A percentile compares a stretch with the other conserved stretches of the same genome.
phyloP scores from a whole-genome alignment of 2,797 vertebrate genomes.

The Adrianichthys oophorus region DNA sequence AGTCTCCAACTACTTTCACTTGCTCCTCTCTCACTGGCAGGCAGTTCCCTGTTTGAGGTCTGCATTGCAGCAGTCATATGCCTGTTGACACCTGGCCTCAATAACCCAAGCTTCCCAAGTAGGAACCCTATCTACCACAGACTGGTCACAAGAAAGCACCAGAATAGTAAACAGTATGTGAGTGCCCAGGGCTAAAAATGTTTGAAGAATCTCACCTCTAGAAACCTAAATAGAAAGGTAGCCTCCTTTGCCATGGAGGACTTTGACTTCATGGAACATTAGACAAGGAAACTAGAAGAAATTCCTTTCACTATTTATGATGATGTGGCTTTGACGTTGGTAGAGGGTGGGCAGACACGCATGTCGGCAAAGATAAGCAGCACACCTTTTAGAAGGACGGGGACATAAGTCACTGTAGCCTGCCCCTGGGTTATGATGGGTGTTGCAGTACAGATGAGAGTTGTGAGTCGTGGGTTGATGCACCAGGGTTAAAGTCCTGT shows the following conservation, averaged over 20 bases:
- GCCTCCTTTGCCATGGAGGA: slow-evolving; percentile 46
- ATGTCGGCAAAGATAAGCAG: slow-evolving; percentile 56
- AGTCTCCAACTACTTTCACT: slow-evolving; percentile 36
- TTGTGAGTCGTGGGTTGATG: slow-evolving; percentile 1
- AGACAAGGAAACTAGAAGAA: slow-evolving; percentile 40
- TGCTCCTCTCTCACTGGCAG: slow-evolving; percentile 24
- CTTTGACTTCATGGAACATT: slow-evolving; percentile 62
- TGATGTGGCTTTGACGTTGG: slow-evolving; percentile 42
- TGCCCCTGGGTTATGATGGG: slow-evolving; percentile 16
- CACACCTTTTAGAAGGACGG: slow-evolving; percentile 32
- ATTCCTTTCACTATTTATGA: slow-evolving; percentile 15
- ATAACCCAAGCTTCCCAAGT: slow-evolving; percentile 78
- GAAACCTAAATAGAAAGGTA: slow-evolving; percentile 51
- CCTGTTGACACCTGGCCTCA: slow-evolving; percentile 79
- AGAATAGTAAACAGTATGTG: slow-evolving; percentile 91
- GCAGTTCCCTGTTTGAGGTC: slow-evolving; percentile 55
- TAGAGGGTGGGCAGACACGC: slow-evolving; percentile 17
- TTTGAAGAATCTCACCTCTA: slow-evolving; percentile 76
- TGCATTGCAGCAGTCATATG: slow-evolving; percentile 86
- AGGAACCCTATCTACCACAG: slow-evolving; percentile 84
- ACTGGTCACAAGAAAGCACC: slow-evolving; percentile 82
- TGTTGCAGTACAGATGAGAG: neutral
- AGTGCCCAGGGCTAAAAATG: slow-evolving; percentile 77
- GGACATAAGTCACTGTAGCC: slow-evolving; percentile 38
- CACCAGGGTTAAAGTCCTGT: neutral